phyloP scores from a whole-genome alignment of 2,797 vertebrate genomes.

The Danio tinwini region DNA sequence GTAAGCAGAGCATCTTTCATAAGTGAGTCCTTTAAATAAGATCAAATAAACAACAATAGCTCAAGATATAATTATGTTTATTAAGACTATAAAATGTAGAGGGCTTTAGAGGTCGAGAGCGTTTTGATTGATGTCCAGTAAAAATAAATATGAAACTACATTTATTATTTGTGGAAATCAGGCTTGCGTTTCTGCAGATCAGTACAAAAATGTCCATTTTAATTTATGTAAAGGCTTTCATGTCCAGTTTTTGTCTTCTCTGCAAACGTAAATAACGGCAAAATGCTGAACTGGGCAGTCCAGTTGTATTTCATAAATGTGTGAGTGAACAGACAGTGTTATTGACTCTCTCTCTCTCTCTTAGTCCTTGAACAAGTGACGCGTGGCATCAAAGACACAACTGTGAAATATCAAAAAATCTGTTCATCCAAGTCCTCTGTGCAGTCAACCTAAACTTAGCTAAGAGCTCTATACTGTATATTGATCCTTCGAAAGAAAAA shows the following conservation, averaged over 20 bases:
- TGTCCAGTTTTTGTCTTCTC: not conserved
- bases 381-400: not conserved
- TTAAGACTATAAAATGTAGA: too few relatives aligned
- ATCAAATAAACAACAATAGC: too few relatives aligned
- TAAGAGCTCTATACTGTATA: slow-evolving; percentile 18
- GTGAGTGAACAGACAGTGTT: not conserved
- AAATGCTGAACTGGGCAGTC: not conserved
- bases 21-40: too few relatives aligned
- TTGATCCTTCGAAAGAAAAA: slow-evolving; percentile 16
- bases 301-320: not conserved
- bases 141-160: not conserved
- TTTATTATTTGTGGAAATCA: not conserved
- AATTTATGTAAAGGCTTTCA: not conserved
- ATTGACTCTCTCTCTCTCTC: not conserved
- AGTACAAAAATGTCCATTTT: not conserved
- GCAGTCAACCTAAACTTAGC: slow-evolving; percentile 27
- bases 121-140: not conserved
- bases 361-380: slow-evolving; percentile 21
- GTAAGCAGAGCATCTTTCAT: too few relatives aligned
- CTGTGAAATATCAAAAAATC: not conserved
- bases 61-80: too few relatives aligned
- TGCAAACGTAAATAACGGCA: not conserved
- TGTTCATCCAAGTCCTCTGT: not conserved
- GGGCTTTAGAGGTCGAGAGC: not conserved
- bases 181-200: not conserved